Base-by-base conservation (phyloP, 2,113 vertebrate genomes). In the Pitta sordida region DNA sequence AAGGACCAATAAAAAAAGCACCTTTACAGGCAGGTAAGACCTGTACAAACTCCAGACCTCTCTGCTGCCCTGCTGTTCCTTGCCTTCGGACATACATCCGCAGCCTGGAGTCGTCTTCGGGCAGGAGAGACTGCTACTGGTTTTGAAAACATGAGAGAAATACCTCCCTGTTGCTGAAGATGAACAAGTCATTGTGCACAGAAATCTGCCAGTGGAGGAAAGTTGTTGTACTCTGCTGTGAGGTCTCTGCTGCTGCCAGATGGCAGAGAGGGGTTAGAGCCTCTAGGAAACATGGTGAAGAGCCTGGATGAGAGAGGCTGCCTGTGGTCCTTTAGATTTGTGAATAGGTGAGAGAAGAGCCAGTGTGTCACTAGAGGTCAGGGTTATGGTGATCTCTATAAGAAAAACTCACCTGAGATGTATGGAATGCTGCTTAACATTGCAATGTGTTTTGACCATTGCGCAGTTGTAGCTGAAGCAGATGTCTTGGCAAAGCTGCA, bases 11-110 rank as follows among this genome's bases (percentile, higher is more conserved):
- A 1, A 53, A 58, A 63, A 79, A 65, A 21, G 22, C 8, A 9
- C 36, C 48, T 75, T 51, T 65, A 13, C 63, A 34, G 70, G 55
- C 26, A 15, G 39, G 6, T 32, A 59, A 48, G 24, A 87, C 75
- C 46, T 64, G 0, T 34, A 16, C 2, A 2, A 48, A 65, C 49
- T 44, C 21, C 32, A 84, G 53, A 51, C 36, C 44, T 43, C 46
- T 70, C 15, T 68, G 60, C 56, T 53, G 7, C 29, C 75, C 88
- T 39, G 65, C 59, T 59, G 59, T 12, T 51, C 81, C 74, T 56
- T 10, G 1, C 7, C 32, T 70, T 55, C 16, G 0, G 62, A 15
- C 18, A 0, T 53, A 36, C 2, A 1, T 67, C 18, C 46, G 39
- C 53, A 64, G 32, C 37, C 60, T 71, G 64, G 82, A 85, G 37